These are phyloP conservation scores for Eupeodes latifasciatus DNA, from an alignment of 2,888 invertebrate species.

Conservation along the genomic window DNA sequence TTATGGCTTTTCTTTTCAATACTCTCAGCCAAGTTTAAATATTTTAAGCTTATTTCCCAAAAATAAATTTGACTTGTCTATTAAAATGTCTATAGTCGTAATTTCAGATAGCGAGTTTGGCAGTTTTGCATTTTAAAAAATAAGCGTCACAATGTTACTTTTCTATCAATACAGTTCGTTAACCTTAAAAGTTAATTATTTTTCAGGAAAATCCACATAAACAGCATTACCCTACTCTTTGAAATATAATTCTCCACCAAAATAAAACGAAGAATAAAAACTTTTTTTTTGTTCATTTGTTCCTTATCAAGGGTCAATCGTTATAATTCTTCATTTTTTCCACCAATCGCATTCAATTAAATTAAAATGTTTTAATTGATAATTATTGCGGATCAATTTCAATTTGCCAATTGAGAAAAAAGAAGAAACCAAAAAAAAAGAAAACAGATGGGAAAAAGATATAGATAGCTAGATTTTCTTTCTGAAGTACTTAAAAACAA, in stretches of 20 bases:
- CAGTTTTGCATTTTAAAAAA: too few relatives aligned
- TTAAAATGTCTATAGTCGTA: too few relatives aligned
- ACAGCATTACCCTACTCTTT: too few relatives aligned
- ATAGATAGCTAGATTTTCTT: background rate
- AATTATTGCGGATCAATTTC: constrained; percentile 69
- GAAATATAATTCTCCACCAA: background rate
- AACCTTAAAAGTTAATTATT: too few relatives aligned
- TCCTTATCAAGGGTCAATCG: background rate
- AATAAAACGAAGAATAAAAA: constrained; percentile 9
- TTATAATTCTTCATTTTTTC: constrained; percentile 30
- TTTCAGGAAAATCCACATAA: too few relatives aligned
- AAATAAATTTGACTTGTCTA: too few relatives aligned
- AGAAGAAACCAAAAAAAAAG: background rate
- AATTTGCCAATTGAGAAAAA: constrained; percentile 64
- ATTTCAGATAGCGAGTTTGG: too few relatives aligned
- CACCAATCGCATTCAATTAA: constrained; percentile 44
- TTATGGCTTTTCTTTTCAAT: too few relatives aligned
- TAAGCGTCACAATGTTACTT: too few relatives aligned
- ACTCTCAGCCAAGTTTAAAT: too few relatives aligned
- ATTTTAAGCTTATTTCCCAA: too few relatives aligned
- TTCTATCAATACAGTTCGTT: too few relatives aligned
- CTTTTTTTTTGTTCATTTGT: background rate
- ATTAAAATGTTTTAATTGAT: constrained; percentile 64
- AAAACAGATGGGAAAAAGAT: constrained; percentile 24
- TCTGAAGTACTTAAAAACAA: background rate